Base-by-base conservation (phyloP, 2,888 invertebrate species). In the Zhengitettix transpicula region DNA sequence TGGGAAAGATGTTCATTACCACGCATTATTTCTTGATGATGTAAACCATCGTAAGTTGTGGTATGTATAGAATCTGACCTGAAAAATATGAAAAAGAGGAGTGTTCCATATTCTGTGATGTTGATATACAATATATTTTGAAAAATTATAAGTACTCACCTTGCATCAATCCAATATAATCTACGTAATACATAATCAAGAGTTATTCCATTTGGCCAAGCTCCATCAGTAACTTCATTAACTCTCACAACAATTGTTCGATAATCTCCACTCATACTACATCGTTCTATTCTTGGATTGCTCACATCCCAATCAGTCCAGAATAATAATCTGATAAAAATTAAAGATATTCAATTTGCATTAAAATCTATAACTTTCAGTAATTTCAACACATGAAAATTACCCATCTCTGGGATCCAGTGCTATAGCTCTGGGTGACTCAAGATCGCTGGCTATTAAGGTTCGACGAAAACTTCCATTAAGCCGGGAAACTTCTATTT, bases 241-340 rank as follows among this genome's bases (percentile, higher is more conserved):
- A 80, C 83, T 66, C 75, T 74, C 67, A 80, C 84, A 58, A 86
- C 82, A 44, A 78, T 75, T 55, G 72, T 71, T 47, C 87, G 76
- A 40, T 74, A 73, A 63, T 81, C 79, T 0, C 92, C 92, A 57
- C 89, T 85, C 79, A 91, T 81, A 57, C 86, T 84, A 66, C 86
- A 84, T 47, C 88, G 80, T 74, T 92, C 92, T 66, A 92, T 89
- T 65, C 91, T 80, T 42, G 91, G 88, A 63, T 82, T 79, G 62
- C 79, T 76, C 66, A 80, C 81, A 70, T 86, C 86, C 92, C 92
- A 92, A 75, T 92, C 91, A 40, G 86, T 87, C 91, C 91, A 92
- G 77, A 92, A 92, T 65, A 92, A 73, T 66, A 78, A 74, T 67
- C 81, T 78, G 68, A 53, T 66, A 64, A 60, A 58, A 47, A 14